These are phyloP conservation scores for Psix sp. DNA, from an alignment of 1,140 invertebrate species.

Conservation along the genomic window DNA sequence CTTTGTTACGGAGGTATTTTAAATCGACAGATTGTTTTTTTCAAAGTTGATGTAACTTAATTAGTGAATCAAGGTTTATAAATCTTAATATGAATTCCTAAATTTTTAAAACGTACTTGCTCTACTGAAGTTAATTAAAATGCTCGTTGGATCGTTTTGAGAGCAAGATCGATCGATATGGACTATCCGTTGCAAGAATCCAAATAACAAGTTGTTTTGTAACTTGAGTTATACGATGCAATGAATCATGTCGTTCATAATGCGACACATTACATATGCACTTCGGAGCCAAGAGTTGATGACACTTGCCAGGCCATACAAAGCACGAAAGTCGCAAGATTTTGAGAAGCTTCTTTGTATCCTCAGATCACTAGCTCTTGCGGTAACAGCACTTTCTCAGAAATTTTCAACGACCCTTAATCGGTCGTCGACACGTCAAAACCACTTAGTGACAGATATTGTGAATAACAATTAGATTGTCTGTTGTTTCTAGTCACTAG, in stretches of 20 bases:
- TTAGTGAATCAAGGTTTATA: too few relatives aligned
- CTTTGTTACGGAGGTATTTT: too few relatives aligned
- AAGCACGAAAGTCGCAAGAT: conserved; percentile 30
- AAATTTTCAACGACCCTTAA: conserved; percentile 43
- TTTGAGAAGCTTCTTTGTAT: conserved; percentile 53
- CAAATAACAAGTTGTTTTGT: conserved; percentile 45
- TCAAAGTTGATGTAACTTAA: too few relatives aligned
- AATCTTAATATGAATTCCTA: too few relatives aligned
- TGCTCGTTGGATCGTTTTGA: too few relatives aligned
- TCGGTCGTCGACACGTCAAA: conserved; percentile 43
- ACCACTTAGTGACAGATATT: conserved; percentile 24
- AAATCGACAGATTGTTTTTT: too few relatives aligned
- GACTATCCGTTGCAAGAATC: conserved; percentile 20
- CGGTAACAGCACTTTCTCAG: conserved; percentile 53
- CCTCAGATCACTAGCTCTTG: conserved; percentile 39
- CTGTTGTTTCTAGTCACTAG: conserved; percentile 9
- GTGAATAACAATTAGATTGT: conserved; percentile 10
- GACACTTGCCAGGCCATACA: conserved; percentile 28
- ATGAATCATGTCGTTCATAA: conserved; percentile 27
- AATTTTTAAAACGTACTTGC: too few relatives aligned
- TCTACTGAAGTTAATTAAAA: too few relatives aligned
- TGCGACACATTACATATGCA: conserved; percentile 17
- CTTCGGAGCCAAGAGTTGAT: conserved; percentile 12
- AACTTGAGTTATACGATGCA: conserved; percentile 10
- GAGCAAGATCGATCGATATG: conserved; percentile 62